phyloP scores from a whole-genome alignment of 1,140 invertebrate genomes.

The Heliothis virescens region DNA sequence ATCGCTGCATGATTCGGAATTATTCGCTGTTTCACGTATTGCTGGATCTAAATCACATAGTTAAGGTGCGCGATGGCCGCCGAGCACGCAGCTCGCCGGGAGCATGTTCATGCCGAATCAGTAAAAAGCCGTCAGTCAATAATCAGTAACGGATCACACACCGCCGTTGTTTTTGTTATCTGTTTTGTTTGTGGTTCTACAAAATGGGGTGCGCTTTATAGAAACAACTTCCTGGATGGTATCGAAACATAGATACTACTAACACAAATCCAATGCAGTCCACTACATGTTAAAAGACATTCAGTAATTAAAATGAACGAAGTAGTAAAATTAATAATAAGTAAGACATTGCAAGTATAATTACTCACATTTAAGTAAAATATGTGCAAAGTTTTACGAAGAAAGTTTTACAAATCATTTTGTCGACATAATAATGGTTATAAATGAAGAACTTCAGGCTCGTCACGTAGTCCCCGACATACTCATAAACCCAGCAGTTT shows the following conservation, averaged over 20 bases:
- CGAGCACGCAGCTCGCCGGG: slow-evolving; percentile 7
- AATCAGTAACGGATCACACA: neutral
- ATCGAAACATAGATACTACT: too few relatives aligned
- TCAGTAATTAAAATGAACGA: too few relatives aligned
- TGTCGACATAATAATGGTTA: too few relatives aligned
- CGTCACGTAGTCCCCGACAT: neutral
- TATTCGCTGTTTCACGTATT: slow-evolving; percentile 23
- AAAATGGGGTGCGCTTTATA: neutral
- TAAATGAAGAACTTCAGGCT: too few relatives aligned
- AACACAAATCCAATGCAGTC: too few relatives aligned
- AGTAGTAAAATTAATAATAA: too few relatives aligned
- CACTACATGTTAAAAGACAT: too few relatives aligned
- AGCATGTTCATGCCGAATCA: slow-evolving; percentile 4
- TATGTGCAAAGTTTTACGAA: too few relatives aligned
- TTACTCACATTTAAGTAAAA: too few relatives aligned
- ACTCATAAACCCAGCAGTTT: neutral
- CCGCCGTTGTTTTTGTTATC: slow-evolving; percentile 1
- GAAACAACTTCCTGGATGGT: neutral
- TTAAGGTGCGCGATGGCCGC: neutral
- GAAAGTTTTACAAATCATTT: too few relatives aligned
- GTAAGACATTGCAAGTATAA: too few relatives aligned
- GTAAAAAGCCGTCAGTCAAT: slow-evolving; percentile 19
- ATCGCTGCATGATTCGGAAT: neutral
- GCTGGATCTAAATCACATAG: slow-evolving; percentile 12
- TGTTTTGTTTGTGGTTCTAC: slow-evolving; percentile 4